Conservation (phyloP, 2,888 invertebrate species). For the Parascotia fuliginaria region DNA sequence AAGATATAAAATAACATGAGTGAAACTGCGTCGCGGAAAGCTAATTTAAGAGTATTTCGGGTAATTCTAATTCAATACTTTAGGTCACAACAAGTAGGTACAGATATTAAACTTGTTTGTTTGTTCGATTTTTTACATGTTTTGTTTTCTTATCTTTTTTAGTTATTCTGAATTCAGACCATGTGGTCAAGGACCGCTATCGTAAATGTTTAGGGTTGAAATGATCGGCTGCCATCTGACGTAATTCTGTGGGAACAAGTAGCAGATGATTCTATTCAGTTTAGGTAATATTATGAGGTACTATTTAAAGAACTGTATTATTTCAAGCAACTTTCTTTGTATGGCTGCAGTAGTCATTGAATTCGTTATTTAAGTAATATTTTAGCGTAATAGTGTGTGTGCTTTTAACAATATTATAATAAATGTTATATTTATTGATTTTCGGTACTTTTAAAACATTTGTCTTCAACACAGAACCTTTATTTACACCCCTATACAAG, state of each 20-base stretch:
- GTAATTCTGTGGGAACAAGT: constrained; percentile 23
- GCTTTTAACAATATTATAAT: too few species aligned
- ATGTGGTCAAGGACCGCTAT: constrained; percentile 20
- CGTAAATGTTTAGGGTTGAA: constrained; percentile 23
- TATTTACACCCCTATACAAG: constrained; percentile 10
- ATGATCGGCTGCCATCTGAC: constrained; percentile 31
- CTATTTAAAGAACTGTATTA: background rate
- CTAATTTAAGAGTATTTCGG: too few species aligned
- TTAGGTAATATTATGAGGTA: background rate
- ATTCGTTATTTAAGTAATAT: too few species aligned
- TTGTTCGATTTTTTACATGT: background rate
- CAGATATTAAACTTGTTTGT: background rate
- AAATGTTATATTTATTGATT: background rate
- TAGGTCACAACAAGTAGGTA: too few species aligned
- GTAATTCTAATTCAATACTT: too few species aligned
- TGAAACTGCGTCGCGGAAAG: too few species aligned
- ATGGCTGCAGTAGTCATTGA: too few species aligned
- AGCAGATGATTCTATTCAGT: constrained; percentile 3
- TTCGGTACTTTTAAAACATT: background rate
- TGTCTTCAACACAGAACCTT: background rate
- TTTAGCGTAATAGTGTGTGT: too few species aligned
- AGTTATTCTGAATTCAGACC: constrained; percentile 4
- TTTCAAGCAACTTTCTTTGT: too few species aligned
- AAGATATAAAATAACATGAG: too few species aligned
- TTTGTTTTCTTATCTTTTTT: background rate